Percentiles rank a stretch among this genome's conserved stretches.
phyloP scores from a whole-genome alignment of 2,113 vertebrate genomes.

The Rhinichthys klamathensis region DNA sequence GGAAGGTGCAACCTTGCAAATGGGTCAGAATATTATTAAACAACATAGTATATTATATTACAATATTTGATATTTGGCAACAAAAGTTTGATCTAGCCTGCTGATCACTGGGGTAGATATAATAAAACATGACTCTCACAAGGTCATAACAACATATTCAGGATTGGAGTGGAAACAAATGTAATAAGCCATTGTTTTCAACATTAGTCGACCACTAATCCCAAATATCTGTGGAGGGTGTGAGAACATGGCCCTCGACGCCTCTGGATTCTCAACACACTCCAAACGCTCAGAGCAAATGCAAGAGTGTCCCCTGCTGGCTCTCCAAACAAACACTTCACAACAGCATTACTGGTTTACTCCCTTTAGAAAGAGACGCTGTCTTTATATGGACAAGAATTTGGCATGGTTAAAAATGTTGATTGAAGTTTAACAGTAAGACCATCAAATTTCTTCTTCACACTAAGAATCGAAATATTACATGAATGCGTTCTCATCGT shows the following conservation, averaged over 20 bases:
- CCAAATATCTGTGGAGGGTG: not conserved
- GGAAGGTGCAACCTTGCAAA: not conserved
- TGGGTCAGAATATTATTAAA: not conserved
- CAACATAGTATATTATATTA: no score
- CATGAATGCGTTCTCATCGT: not conserved
- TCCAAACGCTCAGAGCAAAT: constrained; percentile 12
- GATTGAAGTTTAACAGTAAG: not conserved
- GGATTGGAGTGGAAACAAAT: not conserved
- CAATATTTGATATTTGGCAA: not conserved
- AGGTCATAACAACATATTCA: not conserved
- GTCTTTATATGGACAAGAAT: not conserved
- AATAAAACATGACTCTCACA: not conserved
- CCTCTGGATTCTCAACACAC: not conserved
- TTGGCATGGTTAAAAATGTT: not conserved
- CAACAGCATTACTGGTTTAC: not conserved
- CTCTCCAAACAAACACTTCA: not conserved
- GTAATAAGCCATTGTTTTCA: not conserved
- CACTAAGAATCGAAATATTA: not conserved
- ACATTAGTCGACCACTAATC: not conserved
- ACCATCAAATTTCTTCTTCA: not conserved
- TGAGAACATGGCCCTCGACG: not conserved
- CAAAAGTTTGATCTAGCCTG: not conserved
- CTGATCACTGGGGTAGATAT: not conserved
- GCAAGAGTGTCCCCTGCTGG: constrained; percentile 56
- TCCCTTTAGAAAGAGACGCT: not conserved